Base-by-base conservation (phyloP, 2,797 vertebrate genomes). In the Loriculus beryllinus region DNA sequence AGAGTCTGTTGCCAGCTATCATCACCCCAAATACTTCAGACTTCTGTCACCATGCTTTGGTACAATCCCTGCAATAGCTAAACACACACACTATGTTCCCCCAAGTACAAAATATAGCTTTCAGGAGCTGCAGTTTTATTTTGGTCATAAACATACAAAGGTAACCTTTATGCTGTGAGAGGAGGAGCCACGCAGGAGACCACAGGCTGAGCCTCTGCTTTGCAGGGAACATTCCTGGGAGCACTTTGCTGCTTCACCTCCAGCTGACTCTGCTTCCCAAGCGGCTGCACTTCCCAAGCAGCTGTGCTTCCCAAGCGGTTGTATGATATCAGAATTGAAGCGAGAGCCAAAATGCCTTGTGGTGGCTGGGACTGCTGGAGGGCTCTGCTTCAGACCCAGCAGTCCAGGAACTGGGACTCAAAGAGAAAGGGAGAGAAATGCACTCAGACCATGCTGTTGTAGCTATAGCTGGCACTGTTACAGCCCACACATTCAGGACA, bases 101-200 rank as follows among this genome's bases (percentile, higher is more conserved):
- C 63, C 57, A 49, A 79, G 31, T 85, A 79, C 67, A 95, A 93
- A 84, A 79, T 86, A 75, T 10, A 86, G 79, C 71, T 85, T 86
- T 84, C 77, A 84, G 70, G 4, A 89, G 79, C 75, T 88, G 82
- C 63, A 80, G 85, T 83, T 94, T 90, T 84, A 90, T 92, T 89
- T 87, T 94, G 70, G 82, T 79, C 93, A 94, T 71, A 77, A 70
- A 87, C 84, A 83, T 56, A 92, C 37, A 79, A 86, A 95, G 33
- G 85, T 79, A 79, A 82, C 21, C 56, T 84, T 95, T 90, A 83
- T 59, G 72, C 69, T 35, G 35, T 69, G 69, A 89, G 22, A 92
- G 37, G 62, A 91, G 52, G 60, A 94, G 70, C 56, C 1, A 1
- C 3, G 13, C 2, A 1, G 71, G 65, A 88, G 69, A 90, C 86